Evolutionary conservation across 2,113 vertebrate genomes (phyloP), one percentile per base, ranked within the genome.

Genomic region (Parotia lawesii): DNA sequence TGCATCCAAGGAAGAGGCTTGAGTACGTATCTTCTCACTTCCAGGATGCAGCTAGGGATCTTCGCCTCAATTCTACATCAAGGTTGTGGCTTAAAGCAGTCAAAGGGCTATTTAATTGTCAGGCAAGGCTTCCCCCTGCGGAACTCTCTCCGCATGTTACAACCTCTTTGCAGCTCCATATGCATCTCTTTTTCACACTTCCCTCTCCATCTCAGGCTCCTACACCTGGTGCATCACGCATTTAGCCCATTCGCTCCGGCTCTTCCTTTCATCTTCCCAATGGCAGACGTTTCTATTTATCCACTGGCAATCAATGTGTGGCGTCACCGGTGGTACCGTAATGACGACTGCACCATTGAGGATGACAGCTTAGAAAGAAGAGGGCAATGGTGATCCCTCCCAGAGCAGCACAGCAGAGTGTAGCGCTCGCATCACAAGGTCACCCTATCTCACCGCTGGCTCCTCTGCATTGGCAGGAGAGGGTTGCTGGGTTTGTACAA

Each of bases 321-420:
- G 98, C 99, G 99, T 99, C 99, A 99, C 98, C 98, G 97, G 98
- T 98, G 98, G 98, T 98, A 98, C 98, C 98, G 98, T 98, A 98
- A 98, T 99, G 98, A 99, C 98, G 98, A 98, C 97, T 98, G 98
- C 98, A 98, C 98, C 98, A 98, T 98, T 98, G 98, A 98, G 98
- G 98, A 98, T 99, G 99, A 99, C 99, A 99, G 98, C 98, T 99
- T 98, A 98, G 97, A 98, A 98, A 98, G 98, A 98, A 98, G 98
- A 98, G 98, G 98, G 98, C 98, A 98, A 99, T 99, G 98, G 99
- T 99, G 98, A 98, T 98, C 98, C 99, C 98, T 99, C 99, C 99
- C 99, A 99, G 98, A 98, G 98, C 98, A 97, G 98, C 96, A 97
- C 97, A 96, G 98, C 98, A 95, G 98, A 98, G 98, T 96, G 97